A percentile compares a stretch with the other conserved stretches of the same genome.
phyloP scores from a whole-genome alignment of 2,888 invertebrate genomes.

The Hyles lineata region DNA sequence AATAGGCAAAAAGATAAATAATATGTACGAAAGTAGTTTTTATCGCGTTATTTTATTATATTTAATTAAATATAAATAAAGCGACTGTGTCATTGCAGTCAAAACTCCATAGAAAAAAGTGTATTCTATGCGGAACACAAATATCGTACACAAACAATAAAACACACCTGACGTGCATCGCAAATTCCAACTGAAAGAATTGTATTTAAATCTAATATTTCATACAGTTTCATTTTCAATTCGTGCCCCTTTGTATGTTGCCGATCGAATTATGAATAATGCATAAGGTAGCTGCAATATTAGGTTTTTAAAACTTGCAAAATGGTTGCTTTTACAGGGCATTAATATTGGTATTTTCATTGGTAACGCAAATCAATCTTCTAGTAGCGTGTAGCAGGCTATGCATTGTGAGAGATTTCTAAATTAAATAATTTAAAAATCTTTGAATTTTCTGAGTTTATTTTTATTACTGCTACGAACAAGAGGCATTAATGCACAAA shows the following conservation, averaged over 20 bases:
- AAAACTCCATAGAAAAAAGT: too few relatives aligned
- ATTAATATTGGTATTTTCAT: background rate
- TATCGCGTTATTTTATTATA: too few relatives aligned
- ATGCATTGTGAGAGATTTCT: too few relatives aligned
- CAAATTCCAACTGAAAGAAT: background rate
- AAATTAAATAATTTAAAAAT: too few relatives aligned
- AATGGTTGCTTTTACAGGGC: background rate
- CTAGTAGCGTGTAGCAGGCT: background rate
- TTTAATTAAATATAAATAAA: too few relatives aligned
- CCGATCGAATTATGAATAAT: constrained; percentile 1
- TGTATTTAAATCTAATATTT: constrained; percentile 1
- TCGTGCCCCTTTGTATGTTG: background rate
- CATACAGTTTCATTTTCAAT: constrained; percentile 3
- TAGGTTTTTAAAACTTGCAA: background rate
- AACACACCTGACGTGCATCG: background rate
- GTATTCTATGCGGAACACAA: too few relatives aligned
- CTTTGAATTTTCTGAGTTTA: too few relatives aligned
- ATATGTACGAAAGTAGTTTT: too few relatives aligned
- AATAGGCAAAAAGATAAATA: too few relatives aligned
- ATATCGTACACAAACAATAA: background rate
- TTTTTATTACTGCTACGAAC: too few relatives aligned
- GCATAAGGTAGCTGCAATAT: background rate
- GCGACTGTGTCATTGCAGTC: too few relatives aligned
- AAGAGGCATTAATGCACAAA: too few relatives aligned
- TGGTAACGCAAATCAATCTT: background rate